Conservation (phyloP, 1,140 invertebrate species). For the Sycophaga agraensis region DNA sequence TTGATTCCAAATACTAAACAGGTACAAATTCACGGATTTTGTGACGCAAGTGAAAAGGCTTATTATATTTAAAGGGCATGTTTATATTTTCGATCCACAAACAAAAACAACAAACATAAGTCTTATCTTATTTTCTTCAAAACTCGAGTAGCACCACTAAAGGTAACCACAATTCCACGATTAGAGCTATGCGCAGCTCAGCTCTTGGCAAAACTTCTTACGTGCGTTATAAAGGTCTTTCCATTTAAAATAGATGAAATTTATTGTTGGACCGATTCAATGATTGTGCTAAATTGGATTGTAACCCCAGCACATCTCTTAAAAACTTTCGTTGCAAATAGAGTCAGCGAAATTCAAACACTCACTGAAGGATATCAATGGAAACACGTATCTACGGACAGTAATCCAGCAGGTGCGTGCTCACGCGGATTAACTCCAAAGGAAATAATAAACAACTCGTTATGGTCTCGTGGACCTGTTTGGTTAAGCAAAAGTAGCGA, state of each 20-base stretch:
- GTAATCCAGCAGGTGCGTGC: too few species aligned
- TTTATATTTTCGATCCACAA: neutral
- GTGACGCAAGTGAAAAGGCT: conserved; percentile 2
- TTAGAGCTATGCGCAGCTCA: conserved; percentile 30
- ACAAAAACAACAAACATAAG: neutral
- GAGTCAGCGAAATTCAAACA: neutral
- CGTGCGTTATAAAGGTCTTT: too few species aligned
- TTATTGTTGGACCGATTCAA: neutral
- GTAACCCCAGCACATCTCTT: neutral
- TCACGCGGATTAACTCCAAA: too few species aligned
- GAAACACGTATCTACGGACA: too few species aligned
- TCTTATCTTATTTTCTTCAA: conserved; percentile 15
- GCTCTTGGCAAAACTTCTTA: conserved; percentile 27
- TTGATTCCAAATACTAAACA: neutral
- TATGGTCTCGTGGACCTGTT: too few species aligned
- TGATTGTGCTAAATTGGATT: neutral
- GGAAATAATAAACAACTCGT: too few species aligned
- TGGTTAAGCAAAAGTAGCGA: too few species aligned
- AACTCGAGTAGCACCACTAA: conserved; percentile 22
- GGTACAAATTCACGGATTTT: conserved; percentile 29
- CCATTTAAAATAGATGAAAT: neutral
- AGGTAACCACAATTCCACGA: conserved; percentile 39
- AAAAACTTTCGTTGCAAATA: neutral
- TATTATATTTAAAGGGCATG: too few species aligned
- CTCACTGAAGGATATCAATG: too few species aligned